Percentiles rank a stretch among this genome's conserved stretches.
phyloP scores from a whole-genome alignment of 2,888 invertebrate species.

The Caenorhabditis sp. region DNA sequence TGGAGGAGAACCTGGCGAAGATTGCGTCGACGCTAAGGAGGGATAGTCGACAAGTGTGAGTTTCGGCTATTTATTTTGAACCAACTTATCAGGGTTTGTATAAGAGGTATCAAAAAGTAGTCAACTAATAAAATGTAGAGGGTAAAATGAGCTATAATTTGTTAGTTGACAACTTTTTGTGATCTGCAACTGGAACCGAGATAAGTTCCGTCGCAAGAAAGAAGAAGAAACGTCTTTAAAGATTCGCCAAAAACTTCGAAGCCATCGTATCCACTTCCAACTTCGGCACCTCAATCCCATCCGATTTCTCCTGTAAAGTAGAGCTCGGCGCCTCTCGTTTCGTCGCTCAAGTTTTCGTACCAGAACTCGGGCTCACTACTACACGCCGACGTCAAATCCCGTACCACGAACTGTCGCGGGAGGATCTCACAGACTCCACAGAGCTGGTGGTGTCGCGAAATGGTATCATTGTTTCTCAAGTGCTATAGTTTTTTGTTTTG shows the following conservation, averaged over 20 bases:
- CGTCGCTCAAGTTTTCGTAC: constrained; percentile 48
- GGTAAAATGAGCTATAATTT: too few relatives aligned
- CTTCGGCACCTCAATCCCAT: constrained; percentile 69
- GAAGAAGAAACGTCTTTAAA: too few relatives aligned
- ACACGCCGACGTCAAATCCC: constrained; percentile 44
- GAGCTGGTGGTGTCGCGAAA: constrained; percentile 62
- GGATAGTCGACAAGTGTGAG: constrained; percentile 69
- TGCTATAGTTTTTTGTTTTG: constrained; percentile 8
- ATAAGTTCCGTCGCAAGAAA: too few relatives aligned
- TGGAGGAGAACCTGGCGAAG: constrained; percentile 52
- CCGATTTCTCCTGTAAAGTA: constrained; percentile 74
- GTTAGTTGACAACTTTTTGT: too few relatives aligned
- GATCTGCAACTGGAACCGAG: too few relatives aligned
- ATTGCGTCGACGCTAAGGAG: constrained; percentile 59
- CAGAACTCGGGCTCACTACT: constrained; percentile 34
- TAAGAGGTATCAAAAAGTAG: too few relatives aligned
- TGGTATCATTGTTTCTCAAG: constrained; percentile 58
- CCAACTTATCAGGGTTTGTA: too few relatives aligned
- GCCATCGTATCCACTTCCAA: constrained; percentile 67
- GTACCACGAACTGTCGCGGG: constrained; percentile 60
- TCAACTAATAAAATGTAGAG: too few relatives aligned
- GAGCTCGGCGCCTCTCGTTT: constrained; percentile 61
- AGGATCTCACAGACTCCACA: constrained; percentile 52
- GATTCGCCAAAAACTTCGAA: constrained; percentile 74
- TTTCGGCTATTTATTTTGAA: not conserved